Percentiles rank a stretch among this genome's conserved stretches.
Conservation (phyloP, 2,113 vertebrate species). For the Corythaixoides concolor region DNA sequence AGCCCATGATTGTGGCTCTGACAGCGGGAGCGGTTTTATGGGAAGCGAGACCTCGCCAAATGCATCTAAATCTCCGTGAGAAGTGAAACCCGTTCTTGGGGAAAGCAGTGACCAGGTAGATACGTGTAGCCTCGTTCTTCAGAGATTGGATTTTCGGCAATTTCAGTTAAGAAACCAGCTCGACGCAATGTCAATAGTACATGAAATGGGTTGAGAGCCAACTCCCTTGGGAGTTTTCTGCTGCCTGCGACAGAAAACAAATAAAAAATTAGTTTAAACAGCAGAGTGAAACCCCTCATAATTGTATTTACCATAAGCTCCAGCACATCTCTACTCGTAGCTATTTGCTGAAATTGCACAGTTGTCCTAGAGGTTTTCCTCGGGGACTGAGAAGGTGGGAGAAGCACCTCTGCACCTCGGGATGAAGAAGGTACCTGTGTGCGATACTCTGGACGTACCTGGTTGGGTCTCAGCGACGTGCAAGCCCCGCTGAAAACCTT, state of each 20-base stretch:
- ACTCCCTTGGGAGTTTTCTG: not conserved
- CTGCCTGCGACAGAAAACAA: not conserved
- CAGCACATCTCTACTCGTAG: not conserved
- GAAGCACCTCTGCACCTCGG: not conserved
- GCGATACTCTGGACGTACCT: not conserved
- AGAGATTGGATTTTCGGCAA: not conserved
- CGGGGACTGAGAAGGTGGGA: not conserved
- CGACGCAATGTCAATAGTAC: accelerated
- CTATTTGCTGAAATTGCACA: not conserved
- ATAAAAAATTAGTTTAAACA: not conserved
- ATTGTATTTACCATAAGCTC: not conserved
- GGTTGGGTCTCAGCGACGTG: accelerated
- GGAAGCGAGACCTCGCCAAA: not conserved
- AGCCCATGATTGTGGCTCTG: not conserved
- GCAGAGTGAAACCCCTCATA: not conserved
- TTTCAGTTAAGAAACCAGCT: not conserved
- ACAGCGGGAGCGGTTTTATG: not conserved
- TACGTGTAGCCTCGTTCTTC: not conserved
- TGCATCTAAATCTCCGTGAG: not conserved
- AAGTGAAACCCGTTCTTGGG: not conserved
- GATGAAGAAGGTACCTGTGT: not conserved
- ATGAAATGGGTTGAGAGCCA: not conserved
- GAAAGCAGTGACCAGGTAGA: not conserved
- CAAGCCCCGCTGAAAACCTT: not conserved
- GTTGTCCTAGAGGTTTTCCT: not conserved